phyloP scores from a whole-genome alignment of 2,888 invertebrate genomes.

The Tolmerus cingulatus region DNA sequence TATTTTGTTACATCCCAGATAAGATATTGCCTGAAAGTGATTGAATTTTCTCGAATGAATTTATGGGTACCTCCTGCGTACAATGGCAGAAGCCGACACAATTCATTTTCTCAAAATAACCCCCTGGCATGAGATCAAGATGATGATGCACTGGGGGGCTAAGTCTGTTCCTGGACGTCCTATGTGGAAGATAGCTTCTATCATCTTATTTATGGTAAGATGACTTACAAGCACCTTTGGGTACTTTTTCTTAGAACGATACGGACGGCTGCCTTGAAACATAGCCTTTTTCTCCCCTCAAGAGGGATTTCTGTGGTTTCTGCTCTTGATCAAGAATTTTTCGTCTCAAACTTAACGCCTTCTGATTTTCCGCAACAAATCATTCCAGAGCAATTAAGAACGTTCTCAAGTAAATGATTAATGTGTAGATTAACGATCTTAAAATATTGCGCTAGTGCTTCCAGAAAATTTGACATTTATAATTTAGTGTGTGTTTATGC shows the following conservation, averaged over 20 bases:
- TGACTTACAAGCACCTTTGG: background rate
- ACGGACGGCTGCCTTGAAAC: background rate
- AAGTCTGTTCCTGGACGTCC: background rate
- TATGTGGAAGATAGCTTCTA: background rate
- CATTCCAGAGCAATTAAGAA: background rate
- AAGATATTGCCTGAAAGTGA: slow-evolving; percentile 22
- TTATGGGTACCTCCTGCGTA: slow-evolving; percentile 5
- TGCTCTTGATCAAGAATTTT: background rate
- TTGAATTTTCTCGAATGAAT: slow-evolving; percentile 23
- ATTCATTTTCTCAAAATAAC: background rate
- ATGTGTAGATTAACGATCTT: background rate
- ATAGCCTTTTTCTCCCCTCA: background rate
- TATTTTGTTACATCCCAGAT: slow-evolving; percentile 27
- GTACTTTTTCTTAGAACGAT: background rate
- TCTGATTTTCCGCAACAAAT: background rate
- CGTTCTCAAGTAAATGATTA: background rate
- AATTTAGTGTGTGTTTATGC: background rate
- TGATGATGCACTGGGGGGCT: background rate
- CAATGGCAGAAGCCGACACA: background rate
- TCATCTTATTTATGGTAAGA: background rate
- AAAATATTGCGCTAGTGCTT: background rate
- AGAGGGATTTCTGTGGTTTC: background rate
- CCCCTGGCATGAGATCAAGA: background rate
- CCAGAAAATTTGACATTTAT: background rate
- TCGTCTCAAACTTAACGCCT: background rate